Evolutionary conservation across 30 jellyfish, hydroid and myxozoan genomes (phyloP).

Genomic region (Pelagia noctiluca): DNA sequence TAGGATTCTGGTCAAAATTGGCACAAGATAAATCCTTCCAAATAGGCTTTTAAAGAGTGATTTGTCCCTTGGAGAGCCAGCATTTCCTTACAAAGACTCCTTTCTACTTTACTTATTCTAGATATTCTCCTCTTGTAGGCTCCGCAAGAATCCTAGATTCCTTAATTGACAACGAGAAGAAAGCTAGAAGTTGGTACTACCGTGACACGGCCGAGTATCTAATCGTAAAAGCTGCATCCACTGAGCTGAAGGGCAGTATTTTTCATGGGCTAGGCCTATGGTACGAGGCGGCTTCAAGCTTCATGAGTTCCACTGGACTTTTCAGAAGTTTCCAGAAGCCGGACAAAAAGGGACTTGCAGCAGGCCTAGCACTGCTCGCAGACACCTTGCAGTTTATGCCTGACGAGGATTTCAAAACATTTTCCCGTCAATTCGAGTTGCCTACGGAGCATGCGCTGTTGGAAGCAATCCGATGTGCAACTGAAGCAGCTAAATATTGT

Average conservation of each 20-base stretch:
- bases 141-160: slow-evolving; percentile 44
- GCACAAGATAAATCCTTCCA: too few species aligned
- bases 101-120: too few species aligned
- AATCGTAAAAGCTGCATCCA: slow-evolving; percentile 55
- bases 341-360: slow-evolving; percentile 67
- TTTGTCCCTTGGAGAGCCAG: too few species aligned
- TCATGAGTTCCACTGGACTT: slow-evolving; percentile 44
- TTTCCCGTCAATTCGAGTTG: slow-evolving; percentile 1
- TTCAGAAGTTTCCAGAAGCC: slow-evolving; percentile 51
- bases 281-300: slow-evolving; percentile 33
- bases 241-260: slow-evolving; percentile 63
- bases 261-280: slow-evolving; percentile 65
- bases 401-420: slow-evolving; percentile 21
- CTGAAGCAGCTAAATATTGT: slow-evolving; percentile 66
- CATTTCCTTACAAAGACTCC: too few species aligned
- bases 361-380: slow-evolving; percentile 65
- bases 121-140: slow-evolving; percentile 20
- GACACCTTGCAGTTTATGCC: slow-evolving; percentile 73
- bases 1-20: too few species aligned
- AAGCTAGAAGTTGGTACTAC: slow-evolving; percentile 47
- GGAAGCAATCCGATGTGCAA: slow-evolving; percentile 67
- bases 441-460: slow-evolving; percentile 46
- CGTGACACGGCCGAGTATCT: slow-evolving; percentile 17
- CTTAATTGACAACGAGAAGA: slow-evolving; percentile 12
- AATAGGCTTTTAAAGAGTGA: too few species aligned